These are phyloP conservation scores for Dasyurus viverrinus DNA, from an alignment of 2,113 vertebrate species.

Conservation along the genomic window DNA sequence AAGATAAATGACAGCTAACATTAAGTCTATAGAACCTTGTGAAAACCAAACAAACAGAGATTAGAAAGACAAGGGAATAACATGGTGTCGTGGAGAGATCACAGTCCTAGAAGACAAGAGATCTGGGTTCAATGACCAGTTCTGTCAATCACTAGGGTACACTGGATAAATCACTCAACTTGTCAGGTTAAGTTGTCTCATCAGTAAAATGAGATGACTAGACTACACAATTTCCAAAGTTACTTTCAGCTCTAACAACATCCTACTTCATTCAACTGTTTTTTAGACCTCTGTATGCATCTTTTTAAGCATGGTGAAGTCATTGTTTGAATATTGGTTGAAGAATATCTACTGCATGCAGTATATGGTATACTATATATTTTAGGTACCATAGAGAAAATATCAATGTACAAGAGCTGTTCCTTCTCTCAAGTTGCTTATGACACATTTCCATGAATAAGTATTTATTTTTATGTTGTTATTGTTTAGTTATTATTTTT, in stretches of 20 bases:
- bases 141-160: not conserved
- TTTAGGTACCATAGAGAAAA: not conserved
- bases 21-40: slow-evolving; percentile 6
- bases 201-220: not conserved
- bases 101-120: not conserved
- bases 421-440: not conserved
- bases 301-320: not conserved
- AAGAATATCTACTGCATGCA: not conserved
- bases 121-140: not conserved
- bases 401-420: not conserved
- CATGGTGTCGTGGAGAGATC: not conserved
- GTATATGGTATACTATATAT: not conserved
- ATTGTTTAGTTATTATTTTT: not conserved
- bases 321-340: not conserved
- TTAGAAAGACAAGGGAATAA: not conserved
- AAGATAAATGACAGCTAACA: slow-evolving; percentile 5
- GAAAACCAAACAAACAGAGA: slow-evolving; percentile 31
- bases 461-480: not conserved
- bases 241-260: not conserved
- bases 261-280: not conserved
- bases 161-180: not conserved
- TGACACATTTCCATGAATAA: not conserved
- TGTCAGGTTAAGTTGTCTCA: not conserved
- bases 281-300: not conserved
- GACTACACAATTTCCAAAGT: not conserved